These are phyloP conservation scores for Turritopsis rubra DNA, from an alignment of 30 jellyfish, hydroid and myxozoan genomes.

Conservation along the genomic window DNA sequence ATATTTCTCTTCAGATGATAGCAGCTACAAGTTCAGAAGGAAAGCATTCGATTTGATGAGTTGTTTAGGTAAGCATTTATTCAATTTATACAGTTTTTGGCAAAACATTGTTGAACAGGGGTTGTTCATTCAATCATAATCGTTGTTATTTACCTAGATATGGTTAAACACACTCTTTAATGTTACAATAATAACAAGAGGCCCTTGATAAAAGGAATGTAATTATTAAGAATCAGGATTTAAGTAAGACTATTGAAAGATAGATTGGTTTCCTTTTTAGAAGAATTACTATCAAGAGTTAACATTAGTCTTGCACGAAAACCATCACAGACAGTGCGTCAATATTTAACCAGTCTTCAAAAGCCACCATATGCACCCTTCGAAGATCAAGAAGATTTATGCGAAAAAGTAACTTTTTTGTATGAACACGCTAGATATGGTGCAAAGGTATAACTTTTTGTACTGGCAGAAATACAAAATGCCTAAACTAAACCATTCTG, in stretches of 20 bases:
- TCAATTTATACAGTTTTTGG: too few species aligned
- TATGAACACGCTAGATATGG: constrained; percentile 95
- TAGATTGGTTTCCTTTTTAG: neutral
- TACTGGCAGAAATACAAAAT: neutral
- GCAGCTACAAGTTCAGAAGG: constrained; percentile 64
- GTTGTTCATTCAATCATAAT: neutral
- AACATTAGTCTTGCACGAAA: constrained; percentile 85
- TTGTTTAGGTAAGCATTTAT: constrained; percentile 64
- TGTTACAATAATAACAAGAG: too few species aligned
- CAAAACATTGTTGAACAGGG: too few species aligned
- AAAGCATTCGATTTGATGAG: constrained; percentile 88
- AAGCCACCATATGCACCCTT: constrained; percentile 96
- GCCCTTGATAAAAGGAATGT: too few species aligned
- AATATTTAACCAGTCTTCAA: constrained; percentile 58
- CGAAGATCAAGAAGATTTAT: constrained; percentile 54
- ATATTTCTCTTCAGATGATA: constrained; percentile 47
- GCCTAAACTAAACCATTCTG: neutral
- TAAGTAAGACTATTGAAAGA: too few species aligned
- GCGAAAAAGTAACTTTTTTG: constrained; percentile 51
- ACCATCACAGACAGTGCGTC: constrained; percentile 59
- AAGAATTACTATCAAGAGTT: constrained; percentile 84
- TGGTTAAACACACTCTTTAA: too few species aligned
- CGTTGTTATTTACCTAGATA: too few species aligned
- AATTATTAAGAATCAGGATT: too few species aligned
- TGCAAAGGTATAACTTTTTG: constrained; percentile 25